phyloP scores from a whole-genome alignment of 1,140 invertebrate genomes.

The Myzus persicae region DNA sequence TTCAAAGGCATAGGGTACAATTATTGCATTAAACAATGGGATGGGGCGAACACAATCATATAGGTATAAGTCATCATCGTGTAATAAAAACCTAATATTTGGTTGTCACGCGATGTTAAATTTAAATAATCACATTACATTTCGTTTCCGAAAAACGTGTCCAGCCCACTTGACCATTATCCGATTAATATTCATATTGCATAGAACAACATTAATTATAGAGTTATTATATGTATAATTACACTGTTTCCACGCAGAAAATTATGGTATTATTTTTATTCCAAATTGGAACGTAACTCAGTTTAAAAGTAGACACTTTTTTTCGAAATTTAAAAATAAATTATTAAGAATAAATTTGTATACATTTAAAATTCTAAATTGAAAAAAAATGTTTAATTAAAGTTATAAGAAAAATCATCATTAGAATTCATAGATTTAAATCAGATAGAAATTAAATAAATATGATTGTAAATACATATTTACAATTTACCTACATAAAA shows the following conservation, averaged over 20 bases:
- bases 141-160: background rate
- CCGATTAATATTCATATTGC: background rate
- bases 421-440: too few species aligned
- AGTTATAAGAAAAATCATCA: too few species aligned
- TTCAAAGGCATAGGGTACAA: slow-evolving; percentile 28
- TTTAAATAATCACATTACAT: slow-evolving; percentile 14
- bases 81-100: slow-evolving; percentile 8
- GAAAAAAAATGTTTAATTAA: too few species aligned
- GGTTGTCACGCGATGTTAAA: slow-evolving; percentile 14
- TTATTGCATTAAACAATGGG: slow-evolving; percentile 26
- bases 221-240: background rate
- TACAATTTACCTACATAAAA: too few species aligned
- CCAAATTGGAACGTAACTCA: too few species aligned
- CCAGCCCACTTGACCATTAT: background rate
- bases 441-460: too few species aligned
- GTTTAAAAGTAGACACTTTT: too few species aligned
- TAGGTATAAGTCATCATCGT: background rate
- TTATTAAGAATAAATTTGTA: too few species aligned
- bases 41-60: background rate
- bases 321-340: too few species aligned
- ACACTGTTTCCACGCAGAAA: background rate
- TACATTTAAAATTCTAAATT: too few species aligned
- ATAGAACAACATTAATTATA: background rate
- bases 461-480: too few species aligned
- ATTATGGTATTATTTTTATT: background rate